These are phyloP conservation scores for Diorhabda elongata DNA, from an alignment of 1,140 invertebrate species.

Conservation along the genomic window DNA sequence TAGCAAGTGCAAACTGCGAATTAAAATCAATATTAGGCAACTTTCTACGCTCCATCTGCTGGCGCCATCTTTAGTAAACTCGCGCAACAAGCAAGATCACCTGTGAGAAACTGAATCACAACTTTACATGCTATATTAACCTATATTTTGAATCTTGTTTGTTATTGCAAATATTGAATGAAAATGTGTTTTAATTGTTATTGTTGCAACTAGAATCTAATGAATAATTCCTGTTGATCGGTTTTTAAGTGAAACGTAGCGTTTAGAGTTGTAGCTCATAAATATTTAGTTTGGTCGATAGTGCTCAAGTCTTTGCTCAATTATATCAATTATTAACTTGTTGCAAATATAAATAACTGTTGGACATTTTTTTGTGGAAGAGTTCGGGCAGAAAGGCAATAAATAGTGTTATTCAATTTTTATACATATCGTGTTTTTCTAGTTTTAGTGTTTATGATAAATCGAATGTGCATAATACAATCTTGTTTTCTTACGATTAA, in stretches of 20 bases:
- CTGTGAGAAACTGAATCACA: constrained; percentile 5
- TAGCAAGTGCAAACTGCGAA: constrained; percentile 1
- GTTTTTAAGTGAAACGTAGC: too few relatives aligned
- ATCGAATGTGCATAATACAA: too few relatives aligned
- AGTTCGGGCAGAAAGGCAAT: too few relatives aligned
- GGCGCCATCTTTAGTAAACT: constrained; percentile 10
- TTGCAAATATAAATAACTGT: neutral
- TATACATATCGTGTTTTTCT: too few relatives aligned
- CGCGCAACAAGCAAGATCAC: constrained; percentile 7
- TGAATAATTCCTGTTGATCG: neutral
- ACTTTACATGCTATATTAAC: constrained; percentile 13
- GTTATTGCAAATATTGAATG: constrained; percentile 17
- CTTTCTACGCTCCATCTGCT: neutral
- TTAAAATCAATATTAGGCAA: constrained; percentile 12
- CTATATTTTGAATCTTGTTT: neutral
- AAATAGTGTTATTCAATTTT: too few relatives aligned
- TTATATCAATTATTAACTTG: neutral
- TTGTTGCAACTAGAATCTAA: neutral
- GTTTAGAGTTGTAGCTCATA: too few relatives aligned
- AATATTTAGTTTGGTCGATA: too few relatives aligned
- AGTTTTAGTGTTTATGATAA: too few relatives aligned
- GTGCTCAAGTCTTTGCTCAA: neutral
- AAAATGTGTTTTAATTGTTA: neutral
- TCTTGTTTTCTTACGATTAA: too few relatives aligned
- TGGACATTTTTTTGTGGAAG: too few relatives aligned